Conservation (phyloP, 2,888 invertebrate species). For the Tetheella fluctuosa region DNA sequence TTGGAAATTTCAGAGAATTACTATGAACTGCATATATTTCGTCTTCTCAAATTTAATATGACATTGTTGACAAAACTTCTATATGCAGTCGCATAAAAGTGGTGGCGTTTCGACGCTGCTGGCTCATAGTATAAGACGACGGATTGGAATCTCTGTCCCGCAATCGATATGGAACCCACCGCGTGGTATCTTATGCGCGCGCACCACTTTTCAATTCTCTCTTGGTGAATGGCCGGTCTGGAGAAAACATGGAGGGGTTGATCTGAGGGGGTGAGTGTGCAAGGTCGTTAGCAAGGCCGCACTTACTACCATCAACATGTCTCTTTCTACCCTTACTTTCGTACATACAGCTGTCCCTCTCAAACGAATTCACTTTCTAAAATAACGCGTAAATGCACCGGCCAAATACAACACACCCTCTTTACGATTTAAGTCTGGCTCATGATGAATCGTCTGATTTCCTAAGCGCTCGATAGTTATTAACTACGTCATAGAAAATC, state of each 20-base stretch:
- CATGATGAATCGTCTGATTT: conserved; percentile 41
- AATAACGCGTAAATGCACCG: conserved; percentile 65
- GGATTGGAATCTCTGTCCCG: conserved; percentile 53
- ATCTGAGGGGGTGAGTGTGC: conserved; percentile 58
- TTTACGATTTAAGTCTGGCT: conserved; percentile 51
- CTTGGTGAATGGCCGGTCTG: conserved; percentile 75
- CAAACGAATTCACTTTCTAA: conserved; percentile 66
- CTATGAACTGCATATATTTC: background rate
- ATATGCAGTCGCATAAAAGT: conserved; percentile 39
- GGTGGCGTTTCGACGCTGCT: conserved; percentile 40
- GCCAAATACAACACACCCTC: conserved; percentile 63
- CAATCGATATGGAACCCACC: conserved; percentile 71
- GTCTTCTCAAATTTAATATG: background rate
- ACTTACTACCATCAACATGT: conserved; percentile 66
- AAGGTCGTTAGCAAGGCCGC: conserved; percentile 77
- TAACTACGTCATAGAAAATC: conserved; percentile 27
- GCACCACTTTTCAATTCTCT: conserved; percentile 63
- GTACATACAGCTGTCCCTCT: conserved; percentile 42
- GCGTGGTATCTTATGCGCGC: conserved; percentile 71
- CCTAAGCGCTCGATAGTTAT: conserved; percentile 31
- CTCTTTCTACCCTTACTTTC: conserved; percentile 49
- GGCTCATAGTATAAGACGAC: conserved; percentile 50
- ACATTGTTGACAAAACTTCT: conserved; percentile 14
- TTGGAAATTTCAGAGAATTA: background rate
- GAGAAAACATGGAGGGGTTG: conserved; percentile 60